Conservation (phyloP, 2,797 vertebrate genomes). For the Enteromius radiatus region DNA sequence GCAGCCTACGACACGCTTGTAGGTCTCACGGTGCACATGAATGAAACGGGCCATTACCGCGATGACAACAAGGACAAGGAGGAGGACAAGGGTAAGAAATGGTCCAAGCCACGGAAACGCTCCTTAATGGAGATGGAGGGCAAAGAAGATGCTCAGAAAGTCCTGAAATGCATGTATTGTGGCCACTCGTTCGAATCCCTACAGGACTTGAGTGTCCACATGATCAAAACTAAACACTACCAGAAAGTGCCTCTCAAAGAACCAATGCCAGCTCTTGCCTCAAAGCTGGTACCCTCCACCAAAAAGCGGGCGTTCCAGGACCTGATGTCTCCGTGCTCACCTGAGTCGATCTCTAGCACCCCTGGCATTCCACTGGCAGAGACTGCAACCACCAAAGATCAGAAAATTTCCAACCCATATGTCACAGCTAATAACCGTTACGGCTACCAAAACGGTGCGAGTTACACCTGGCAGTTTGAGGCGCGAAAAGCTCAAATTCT, state of each 20-base stretch:
- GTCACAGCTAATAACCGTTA: constrained; percentile 98
- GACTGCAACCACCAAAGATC: constrained; percentile 84
- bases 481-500: constrained; percentile 98
- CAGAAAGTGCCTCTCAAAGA: constrained; percentile 99
- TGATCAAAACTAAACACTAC: constrained; percentile 99
- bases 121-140: constrained; percentile 98
- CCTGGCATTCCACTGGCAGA: constrained; percentile 80
- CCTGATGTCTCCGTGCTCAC: constrained; percentile 89
- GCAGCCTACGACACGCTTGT: constrained; percentile 97
- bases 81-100: constrained; percentile 89
- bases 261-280: constrained; percentile 93
- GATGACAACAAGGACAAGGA: constrained; percentile 96
- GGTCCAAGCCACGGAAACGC: constrained; percentile 96
- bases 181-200: constrained; percentile 97
- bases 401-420: constrained; percentile 92
- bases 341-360: constrained; percentile 85
- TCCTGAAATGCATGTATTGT: constrained; percentile 99
- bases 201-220: constrained; percentile 98
- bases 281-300: constrained; percentile 92
- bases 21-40: constrained; percentile 98
- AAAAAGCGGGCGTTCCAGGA: constrained; percentile 96
- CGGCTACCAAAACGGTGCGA: constrained; percentile 98
- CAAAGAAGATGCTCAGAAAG: constrained; percentile 98
- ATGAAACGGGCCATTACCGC: constrained; percentile 96
- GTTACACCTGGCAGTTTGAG: constrained; percentile 99